Percentiles rank a stretch among this genome's conserved stretches.
Evolutionary conservation across 2,888 invertebrate species (phyloP).

Genomic region (Brachynemurus nebulosus): DNA sequence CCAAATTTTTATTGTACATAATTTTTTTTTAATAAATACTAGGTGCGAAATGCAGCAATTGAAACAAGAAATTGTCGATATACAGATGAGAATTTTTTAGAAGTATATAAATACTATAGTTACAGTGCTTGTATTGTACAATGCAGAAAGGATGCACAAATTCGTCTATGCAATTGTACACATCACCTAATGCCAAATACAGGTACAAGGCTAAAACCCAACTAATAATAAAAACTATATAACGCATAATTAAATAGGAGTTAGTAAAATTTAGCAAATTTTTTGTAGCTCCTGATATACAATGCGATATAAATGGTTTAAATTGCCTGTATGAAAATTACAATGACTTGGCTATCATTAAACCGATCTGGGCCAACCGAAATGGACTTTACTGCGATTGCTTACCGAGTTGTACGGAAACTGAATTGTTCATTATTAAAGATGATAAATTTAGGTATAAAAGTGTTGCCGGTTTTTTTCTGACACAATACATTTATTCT

Average conservation of each 20-base stretch:
- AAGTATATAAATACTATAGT: constrained; percentile 51
- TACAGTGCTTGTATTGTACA: constrained; percentile 59
- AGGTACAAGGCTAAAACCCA: neutral
- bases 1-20: neutral
- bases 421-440: constrained; percentile 48
- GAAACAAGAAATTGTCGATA: constrained; percentile 57
- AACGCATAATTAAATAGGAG: too few relatives aligned
- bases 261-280: too few relatives aligned
- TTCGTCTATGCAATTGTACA: constrained; percentile 47
- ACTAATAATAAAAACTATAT: neutral
- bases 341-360: constrained; percentile 47
- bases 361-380: constrained; percentile 48
- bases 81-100: constrained; percentile 45
- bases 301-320: constrained; percentile 50
- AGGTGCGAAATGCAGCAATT: neutral
- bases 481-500: neutral
- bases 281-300: constrained; percentile 23
- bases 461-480: too few relatives aligned
- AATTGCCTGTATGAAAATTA: constrained; percentile 47
- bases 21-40: neutral
- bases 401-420: constrained; percentile 56
- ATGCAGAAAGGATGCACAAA: constrained; percentile 50
- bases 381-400: constrained; percentile 53
- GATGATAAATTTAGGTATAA: constrained; percentile 33
- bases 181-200: constrained; percentile 53